These are phyloP conservation scores for Lagorchestes hirsutus DNA, from an alignment of 2,797 vertebrate species.

Conservation along the genomic window DNA sequence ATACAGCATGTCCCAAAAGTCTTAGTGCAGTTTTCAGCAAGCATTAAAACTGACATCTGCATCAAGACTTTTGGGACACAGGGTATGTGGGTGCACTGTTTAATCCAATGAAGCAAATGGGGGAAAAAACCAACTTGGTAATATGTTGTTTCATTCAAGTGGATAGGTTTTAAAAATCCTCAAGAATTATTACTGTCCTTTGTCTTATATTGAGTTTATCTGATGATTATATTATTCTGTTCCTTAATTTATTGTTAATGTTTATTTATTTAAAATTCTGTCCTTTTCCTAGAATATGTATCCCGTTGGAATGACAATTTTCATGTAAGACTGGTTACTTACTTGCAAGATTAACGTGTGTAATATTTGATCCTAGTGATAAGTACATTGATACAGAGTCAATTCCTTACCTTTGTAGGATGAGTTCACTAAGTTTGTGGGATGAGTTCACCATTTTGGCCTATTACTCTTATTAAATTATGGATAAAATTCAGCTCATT, in stretches of 20 bases:
- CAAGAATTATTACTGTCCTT: not conserved
- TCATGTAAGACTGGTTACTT: not conserved
- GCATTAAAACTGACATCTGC: not conserved
- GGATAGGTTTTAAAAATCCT: not conserved
- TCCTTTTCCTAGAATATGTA: not conserved
- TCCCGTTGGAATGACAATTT: not conserved
- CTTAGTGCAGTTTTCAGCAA: not conserved
- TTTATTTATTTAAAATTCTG: not conserved
- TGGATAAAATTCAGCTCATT: conserved; percentile 55
- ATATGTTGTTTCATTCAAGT: not conserved
- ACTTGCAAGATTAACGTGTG: not conserved
- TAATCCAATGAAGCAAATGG: not conserved
- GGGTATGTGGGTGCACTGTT: not conserved
- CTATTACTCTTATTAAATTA: conserved; percentile 28
- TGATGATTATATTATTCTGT: not conserved
- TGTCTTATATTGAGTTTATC: not conserved
- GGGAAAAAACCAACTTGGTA: not conserved
- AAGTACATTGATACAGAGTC: not conserved
- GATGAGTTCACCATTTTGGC: not conserved
- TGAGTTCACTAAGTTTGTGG: not conserved
- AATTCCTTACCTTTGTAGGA: conserved; percentile 20
- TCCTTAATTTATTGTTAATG: not conserved
- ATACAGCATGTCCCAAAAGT: not conserved
- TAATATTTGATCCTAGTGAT: not conserved
- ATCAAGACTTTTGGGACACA: not conserved